These are phyloP conservation scores for Xestoiulus laeticollis DNA, from an alignment of 2,888 invertebrate genomes.

Conservation along the genomic window DNA sequence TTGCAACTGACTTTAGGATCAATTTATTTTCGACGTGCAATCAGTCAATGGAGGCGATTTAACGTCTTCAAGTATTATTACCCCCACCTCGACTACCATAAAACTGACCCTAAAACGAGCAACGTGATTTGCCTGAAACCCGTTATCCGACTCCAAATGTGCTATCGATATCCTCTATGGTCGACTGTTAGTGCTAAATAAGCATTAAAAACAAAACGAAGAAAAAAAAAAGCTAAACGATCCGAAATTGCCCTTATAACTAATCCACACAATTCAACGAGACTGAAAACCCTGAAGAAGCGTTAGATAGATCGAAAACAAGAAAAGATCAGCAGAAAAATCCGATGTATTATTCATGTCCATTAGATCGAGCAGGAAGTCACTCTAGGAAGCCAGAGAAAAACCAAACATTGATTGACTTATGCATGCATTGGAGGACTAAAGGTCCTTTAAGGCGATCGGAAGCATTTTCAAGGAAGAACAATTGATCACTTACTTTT, in stretches of 20 bases:
- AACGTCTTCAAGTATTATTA: not conserved
- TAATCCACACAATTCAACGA: not conserved
- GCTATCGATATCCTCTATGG: not conserved
- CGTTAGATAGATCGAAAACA: not conserved
- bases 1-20: too few relatives aligned
- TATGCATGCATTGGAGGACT: not conserved
- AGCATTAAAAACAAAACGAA: not conserved
- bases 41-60: too few relatives aligned
- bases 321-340: not conserved
- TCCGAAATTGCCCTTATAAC: not conserved
- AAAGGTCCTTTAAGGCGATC: constrained; percentile 13
- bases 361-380: constrained; percentile 20
- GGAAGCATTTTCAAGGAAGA: constrained; percentile 29
- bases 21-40: too few relatives aligned
- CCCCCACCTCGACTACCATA: not conserved
- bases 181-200: not conserved
- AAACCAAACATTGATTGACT: constrained; percentile 34
- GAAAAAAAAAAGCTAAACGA: not conserved
- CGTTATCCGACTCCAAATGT: constrained; percentile 15
- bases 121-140: not conserved
- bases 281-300: not conserved
- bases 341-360: constrained; percentile 4
- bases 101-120: not conserved
- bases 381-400: not conserved
- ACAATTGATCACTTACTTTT: constrained; percentile 29